phyloP scores from a whole-genome alignment of 2,113 vertebrate genomes.

The Terrapene triunguis region DNA sequence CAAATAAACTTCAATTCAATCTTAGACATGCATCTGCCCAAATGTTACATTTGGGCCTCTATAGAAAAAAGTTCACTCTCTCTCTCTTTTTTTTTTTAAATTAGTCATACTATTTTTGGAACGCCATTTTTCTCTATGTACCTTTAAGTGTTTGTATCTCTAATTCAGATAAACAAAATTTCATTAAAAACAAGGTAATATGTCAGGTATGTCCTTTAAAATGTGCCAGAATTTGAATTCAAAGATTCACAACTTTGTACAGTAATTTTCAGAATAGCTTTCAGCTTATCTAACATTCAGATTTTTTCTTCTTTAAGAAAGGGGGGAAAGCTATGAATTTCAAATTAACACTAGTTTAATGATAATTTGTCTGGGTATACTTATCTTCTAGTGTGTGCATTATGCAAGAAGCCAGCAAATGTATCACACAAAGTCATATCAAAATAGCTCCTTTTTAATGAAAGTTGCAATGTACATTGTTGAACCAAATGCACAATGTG shows the following conservation, averaged over 20 bases:
- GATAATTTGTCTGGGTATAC: background rate
- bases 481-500: fast-evolving
- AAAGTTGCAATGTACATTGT: background rate
- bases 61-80: background rate
- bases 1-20: background rate
- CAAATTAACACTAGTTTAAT: background rate
- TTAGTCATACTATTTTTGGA: background rate
- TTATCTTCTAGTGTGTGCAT: fast-evolving
- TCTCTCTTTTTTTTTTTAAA: background rate
- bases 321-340: background rate
- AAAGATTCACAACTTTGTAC: background rate
- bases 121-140: background rate
- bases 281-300: background rate
- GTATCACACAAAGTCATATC: background rate
- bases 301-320: background rate
- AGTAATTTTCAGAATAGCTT: background rate
- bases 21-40: background rate
- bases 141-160: background rate
- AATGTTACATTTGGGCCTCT: background rate
- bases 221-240: background rate
- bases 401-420: background rate
- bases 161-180: background rate
- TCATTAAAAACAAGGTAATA: background rate
- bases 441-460: background rate
- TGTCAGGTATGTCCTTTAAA: no score